Evolutionary conservation across 2,888 invertebrate genomes (phyloP).

Genomic region (Mylabris sibirica): DNA sequence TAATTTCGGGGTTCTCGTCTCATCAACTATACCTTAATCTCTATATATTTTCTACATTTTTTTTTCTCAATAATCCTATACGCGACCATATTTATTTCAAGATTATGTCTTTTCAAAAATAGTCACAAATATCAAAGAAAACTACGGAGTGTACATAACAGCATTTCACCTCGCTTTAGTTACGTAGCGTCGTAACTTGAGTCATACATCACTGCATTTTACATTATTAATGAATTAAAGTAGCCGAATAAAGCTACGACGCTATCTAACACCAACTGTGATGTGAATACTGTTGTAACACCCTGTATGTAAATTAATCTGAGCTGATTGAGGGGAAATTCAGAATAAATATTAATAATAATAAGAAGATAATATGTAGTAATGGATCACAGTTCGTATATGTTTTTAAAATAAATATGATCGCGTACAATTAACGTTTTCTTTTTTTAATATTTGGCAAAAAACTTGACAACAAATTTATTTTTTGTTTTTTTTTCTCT

Average conservation of each 20-base stretch:
- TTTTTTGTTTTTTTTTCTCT: conserved; percentile 39
- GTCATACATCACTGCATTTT: too few relatives aligned
- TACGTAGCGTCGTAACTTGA: too few relatives aligned
- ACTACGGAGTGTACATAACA: too few relatives aligned
- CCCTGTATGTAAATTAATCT: conserved; percentile 24
- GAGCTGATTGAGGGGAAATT: conserved; percentile 22
- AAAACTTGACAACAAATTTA: conserved; percentile 59
- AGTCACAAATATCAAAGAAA: neutral
- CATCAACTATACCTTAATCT: conserved; percentile 49
- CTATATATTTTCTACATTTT: conserved; percentile 43
- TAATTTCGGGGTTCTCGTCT: neutral
- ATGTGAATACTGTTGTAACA: too few relatives aligned
- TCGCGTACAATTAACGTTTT: conserved; percentile 34
- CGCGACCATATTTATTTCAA: conserved; percentile 28
- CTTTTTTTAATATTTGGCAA: conserved; percentile 49
- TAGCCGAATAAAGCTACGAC: too few relatives aligned
- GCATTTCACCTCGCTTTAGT: too few relatives aligned
- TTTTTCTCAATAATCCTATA: conserved; percentile 34
- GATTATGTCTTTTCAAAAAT: conserved; percentile 19
- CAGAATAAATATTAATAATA: conserved; percentile 13
- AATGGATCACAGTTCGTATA: conserved; percentile 33
- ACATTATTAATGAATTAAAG: too few relatives aligned
- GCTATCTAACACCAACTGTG: too few relatives aligned
- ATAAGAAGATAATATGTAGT: conserved; percentile 25
- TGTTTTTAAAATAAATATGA: conserved; percentile 45